phyloP scores from a whole-genome alignment of 2,888 invertebrate genomes.

The Saturnia japonica region DNA sequence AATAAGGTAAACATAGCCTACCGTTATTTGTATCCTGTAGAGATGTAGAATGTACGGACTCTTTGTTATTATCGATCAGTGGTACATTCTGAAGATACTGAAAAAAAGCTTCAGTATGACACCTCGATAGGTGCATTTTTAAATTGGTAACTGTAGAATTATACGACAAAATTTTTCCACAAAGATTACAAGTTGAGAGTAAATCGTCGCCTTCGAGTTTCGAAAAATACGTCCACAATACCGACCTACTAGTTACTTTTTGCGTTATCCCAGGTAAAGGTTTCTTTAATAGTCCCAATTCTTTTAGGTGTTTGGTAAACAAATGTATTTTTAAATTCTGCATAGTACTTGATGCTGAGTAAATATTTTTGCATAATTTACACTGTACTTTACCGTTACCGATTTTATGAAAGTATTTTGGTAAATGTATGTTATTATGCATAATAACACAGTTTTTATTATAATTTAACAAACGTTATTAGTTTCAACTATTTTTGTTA shows the following conservation, averaged over 20 bases:
- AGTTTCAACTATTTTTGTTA: not conserved
- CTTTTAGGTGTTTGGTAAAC: conserved; percentile 9
- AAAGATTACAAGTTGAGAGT: conserved; percentile 21
- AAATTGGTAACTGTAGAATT: conserved; percentile 22
- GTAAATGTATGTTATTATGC: conserved; percentile 6
- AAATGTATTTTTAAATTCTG: conserved; percentile 10
- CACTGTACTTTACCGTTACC: not conserved
- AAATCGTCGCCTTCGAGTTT: not conserved
- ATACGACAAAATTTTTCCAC: conserved; percentile 16
- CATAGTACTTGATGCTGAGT: conserved; percentile 12
- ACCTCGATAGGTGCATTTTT: conserved; percentile 21
- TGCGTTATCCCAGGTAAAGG: not conserved
- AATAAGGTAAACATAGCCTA: not conserved
- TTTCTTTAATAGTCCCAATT: not conserved
- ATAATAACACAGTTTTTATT: not conserved
- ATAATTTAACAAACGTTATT: conserved; percentile 4
- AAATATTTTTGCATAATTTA: conserved; percentile 8
- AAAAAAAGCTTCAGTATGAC: not conserved
- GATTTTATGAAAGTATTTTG: not conserved
- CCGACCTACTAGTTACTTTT: not conserved
- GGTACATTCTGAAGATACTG: conserved; percentile 2
- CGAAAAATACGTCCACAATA: conserved; percentile 16
- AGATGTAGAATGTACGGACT: not conserved
- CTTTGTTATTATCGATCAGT: not conserved
- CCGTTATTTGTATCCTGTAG: conserved; percentile 2